Evolutionary conservation across 2,888 invertebrate species (phyloP).

Genomic region (Vanessa cardui): DNA sequence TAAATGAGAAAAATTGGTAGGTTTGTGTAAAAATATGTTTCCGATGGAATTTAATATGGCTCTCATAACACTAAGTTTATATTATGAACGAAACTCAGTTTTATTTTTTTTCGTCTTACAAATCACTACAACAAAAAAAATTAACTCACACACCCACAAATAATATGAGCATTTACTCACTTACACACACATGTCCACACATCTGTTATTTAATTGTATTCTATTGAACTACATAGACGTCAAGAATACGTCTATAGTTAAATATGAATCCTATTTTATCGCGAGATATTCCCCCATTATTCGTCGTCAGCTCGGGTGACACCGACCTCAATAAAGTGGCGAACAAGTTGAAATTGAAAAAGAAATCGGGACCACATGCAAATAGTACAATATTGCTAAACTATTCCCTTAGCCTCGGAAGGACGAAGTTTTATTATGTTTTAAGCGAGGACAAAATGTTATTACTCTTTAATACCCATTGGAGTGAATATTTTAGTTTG

Average conservation of each 20-base stretch:
- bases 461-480: conserved; percentile 10
- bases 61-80: too few relatives aligned
- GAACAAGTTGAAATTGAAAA: conserved; percentile 78
- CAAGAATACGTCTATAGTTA: conserved; percentile 2
- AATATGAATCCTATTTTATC: conserved; percentile 18
- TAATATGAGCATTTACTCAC: too few relatives aligned
- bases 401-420: conserved; percentile 29
- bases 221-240: neutral
- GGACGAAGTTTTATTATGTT: conserved; percentile 32
- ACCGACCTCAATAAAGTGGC: conserved; percentile 66
- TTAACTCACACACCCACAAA: too few relatives aligned
- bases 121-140: too few relatives aligned
- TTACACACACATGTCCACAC: too few relatives aligned
- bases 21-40: too few relatives aligned
- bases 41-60: too few relatives aligned
- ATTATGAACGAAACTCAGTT: too few relatives aligned
- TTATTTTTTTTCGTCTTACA: too few relatives aligned
- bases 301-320: conserved; percentile 59
- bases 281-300: conserved; percentile 27
- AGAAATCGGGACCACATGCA: conserved; percentile 69
- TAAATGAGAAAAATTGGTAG: too few relatives aligned
- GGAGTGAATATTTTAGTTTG: neutral
- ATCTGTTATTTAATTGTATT: neutral
- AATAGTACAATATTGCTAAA: conserved; percentile 70
- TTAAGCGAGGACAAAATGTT: conserved; percentile 24